Base-by-base conservation (phyloP, 2,888 invertebrate species). In the Spodoptera picta region DNA sequence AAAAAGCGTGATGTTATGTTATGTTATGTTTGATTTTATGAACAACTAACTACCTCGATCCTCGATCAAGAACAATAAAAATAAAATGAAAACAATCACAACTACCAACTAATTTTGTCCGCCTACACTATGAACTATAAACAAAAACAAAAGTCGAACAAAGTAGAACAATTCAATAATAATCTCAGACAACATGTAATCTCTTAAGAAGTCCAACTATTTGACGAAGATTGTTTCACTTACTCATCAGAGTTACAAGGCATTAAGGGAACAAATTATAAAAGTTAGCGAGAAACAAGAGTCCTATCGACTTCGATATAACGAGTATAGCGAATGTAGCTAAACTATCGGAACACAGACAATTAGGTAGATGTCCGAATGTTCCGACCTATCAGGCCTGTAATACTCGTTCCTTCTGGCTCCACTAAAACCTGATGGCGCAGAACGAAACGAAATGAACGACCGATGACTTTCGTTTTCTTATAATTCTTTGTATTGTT, bases 401-500 rank as follows among this genome's bases (percentile, higher is more conserved):
- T 82, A 87, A 87, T 83, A 80, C 84, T 78, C 75, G 73, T 77
- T 84, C 85, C 81, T 84, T 85, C 84, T 82, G 81, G 84, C 82
- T 82, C 79, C 86, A 85, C 88, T 87, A 86, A 88, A 88, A 89
- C 84, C 89, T 85, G 90, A 93, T 91, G 90, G 86, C 79, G 87
- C 85, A 89, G 88, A 92, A 90, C 87, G 81, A 77, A 87, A 81
- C 86, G 85, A 91, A 92, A 93, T 93, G 91, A 92, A 90, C 92
- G 88, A 85, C 85, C 87, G 82, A 92, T 92, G 92, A 93, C 92
- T 93, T 88, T 92, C 89, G 84, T 81, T 92, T 92, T 90, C 87
- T 85, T 85, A 83, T 88, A 87, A 90, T 90, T 89, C 87, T 87
- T 90, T 84, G 84, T 89, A 87, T 87, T 88, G 86, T 85, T 85